Conservation (phyloP, 1,140 invertebrate genomes). For the Trichoplusia ni region DNA sequence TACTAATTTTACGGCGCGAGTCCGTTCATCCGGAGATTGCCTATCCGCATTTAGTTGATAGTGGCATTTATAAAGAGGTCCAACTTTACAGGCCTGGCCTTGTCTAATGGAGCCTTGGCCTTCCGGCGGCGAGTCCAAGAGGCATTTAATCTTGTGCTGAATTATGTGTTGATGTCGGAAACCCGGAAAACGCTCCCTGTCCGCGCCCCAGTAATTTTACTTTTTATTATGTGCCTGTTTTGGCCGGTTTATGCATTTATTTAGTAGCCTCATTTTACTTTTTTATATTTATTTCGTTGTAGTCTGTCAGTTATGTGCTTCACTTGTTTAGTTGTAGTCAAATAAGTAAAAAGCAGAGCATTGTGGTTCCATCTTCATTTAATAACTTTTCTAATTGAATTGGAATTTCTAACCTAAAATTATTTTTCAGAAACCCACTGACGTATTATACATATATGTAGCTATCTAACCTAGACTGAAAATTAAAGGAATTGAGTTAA, state of each 20-base stretch:
- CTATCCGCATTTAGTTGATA: slow-evolving; percentile 29
- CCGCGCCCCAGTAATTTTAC: slow-evolving; percentile 51
- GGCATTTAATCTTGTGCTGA: slow-evolving; percentile 78
- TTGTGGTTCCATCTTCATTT: not conserved
- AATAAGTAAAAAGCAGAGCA: not conserved
- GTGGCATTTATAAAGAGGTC: slow-evolving; percentile 52
- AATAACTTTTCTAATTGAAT: no score
- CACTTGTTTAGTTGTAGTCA: slow-evolving; percentile 11
- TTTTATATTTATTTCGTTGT: slow-evolving; percentile 24
- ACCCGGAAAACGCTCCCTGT: slow-evolving; percentile 63
- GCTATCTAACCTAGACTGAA: no score
- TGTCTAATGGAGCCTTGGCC: slow-evolving; percentile 67
- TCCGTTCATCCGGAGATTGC: slow-evolving; percentile 25
- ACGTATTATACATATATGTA: no score
- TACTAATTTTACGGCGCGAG: slow-evolving; percentile 17
- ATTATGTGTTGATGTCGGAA: slow-evolving; percentile 76
- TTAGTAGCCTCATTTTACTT: slow-evolving; percentile 27
- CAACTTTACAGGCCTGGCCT: slow-evolving; percentile 46
- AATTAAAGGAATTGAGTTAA: no score
- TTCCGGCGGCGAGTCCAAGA: slow-evolving; percentile 69
- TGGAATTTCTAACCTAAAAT: no score
- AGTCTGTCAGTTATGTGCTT: not conserved
- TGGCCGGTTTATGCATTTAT: slow-evolving; percentile 35
- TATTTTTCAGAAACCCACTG: no score
- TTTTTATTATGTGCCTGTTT: slow-evolving; percentile 51